phyloP scores from a whole-genome alignment of 2,888 invertebrate genomes.

The Neelides folsomi region DNA sequence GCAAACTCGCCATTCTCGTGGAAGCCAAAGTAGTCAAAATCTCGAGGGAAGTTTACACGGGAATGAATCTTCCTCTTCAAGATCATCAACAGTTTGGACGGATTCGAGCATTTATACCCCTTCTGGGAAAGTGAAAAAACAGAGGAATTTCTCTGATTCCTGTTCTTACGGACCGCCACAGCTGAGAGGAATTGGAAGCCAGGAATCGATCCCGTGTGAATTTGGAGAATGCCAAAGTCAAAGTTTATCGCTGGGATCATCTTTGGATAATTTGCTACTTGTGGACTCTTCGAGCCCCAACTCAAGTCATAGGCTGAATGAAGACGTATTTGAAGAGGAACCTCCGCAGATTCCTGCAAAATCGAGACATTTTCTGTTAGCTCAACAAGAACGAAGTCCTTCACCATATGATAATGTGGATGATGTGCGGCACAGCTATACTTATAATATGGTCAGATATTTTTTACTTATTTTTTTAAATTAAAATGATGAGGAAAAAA shows the following conservation, averaged over 20 bases:
- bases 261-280: conserved; percentile 29
- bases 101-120: too few relatives aligned
- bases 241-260: conserved; percentile 22
- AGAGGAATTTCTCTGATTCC: neutral
- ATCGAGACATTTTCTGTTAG: conserved; percentile 14
- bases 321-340: conserved; percentile 14
- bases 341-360: conserved; percentile 30
- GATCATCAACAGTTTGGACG: too few relatives aligned
- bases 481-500: too few relatives aligned
- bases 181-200: neutral
- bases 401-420: conserved; percentile 33
- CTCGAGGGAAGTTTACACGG: too few relatives aligned
- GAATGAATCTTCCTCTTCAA: too few relatives aligned
- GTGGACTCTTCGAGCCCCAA: conserved; percentile 31
- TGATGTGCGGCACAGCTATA: conserved; percentile 3
- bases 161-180: neutral
- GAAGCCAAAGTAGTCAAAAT: too few relatives aligned
- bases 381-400: conserved; percentile 14
- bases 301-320: conserved; percentile 6
- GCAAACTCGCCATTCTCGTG: too few relatives aligned
- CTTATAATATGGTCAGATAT: too few relatives aligned
- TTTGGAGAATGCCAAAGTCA: neutral
- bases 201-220: neutral
- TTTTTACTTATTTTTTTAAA: too few relatives aligned
- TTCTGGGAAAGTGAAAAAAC: neutral